Evolutionary conservation across 2,797 vertebrate species (phyloP).

Genomic region (Malurus leucopterus): DNA sequence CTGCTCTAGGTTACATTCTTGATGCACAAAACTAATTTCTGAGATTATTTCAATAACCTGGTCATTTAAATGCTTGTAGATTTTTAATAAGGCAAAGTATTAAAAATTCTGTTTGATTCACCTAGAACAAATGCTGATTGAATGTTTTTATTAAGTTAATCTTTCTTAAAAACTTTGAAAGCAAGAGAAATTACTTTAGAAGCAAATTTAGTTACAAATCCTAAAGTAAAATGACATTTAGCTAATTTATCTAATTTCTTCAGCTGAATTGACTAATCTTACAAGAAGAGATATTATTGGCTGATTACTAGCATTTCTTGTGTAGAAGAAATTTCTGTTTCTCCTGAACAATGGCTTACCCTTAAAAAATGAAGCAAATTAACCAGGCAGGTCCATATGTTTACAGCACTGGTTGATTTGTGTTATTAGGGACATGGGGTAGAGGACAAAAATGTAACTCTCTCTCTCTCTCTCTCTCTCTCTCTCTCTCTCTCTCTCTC

Average conservation of each 20-base stretch:
- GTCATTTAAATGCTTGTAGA: not conserved
- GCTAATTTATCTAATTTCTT: not conserved
- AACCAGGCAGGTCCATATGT: not conserved
- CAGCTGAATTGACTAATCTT: not conserved
- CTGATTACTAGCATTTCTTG: not conserved
- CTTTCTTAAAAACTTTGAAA: not conserved
- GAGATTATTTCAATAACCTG: not conserved
- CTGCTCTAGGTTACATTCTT: not conserved
- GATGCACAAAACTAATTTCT: not conserved
- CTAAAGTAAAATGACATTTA: not conserved
- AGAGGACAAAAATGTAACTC: not conserved
- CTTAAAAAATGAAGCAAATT: not conserved
- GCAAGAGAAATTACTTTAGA: not conserved
- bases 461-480: too few relatives aligned
- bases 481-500: too few relatives aligned
- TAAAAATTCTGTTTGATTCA: not conserved
- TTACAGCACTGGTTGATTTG: not conserved
- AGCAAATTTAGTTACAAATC: not conserved
- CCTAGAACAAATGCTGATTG: not conserved
- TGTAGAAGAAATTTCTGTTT: not conserved
- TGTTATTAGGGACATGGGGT: not conserved
- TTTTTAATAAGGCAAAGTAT: not conserved
- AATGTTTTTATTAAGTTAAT: not conserved
- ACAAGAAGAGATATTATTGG: not conserved
- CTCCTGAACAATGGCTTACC: not conserved